Evolutionary conservation across 2,113 vertebrate species (phyloP).

Genomic region (Atractosteus spatula): DNA sequence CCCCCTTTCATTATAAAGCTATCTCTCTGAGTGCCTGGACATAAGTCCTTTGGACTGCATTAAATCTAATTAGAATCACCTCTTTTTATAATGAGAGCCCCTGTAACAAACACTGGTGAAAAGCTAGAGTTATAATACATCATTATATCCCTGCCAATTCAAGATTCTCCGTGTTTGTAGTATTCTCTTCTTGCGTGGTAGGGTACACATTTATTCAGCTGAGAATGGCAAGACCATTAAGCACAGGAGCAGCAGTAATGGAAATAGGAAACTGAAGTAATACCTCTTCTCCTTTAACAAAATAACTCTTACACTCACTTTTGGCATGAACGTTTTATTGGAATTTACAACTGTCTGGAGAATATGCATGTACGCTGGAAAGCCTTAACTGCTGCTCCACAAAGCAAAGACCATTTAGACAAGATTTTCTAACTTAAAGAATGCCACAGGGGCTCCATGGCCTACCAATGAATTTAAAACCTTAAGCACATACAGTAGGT

Average conservation of each 20-base stretch:
- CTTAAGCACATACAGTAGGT: no score
- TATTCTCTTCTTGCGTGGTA: slow-evolving; percentile 40
- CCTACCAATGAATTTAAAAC: neutral
- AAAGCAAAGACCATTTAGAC: slow-evolving; percentile 51
- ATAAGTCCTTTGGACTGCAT: slow-evolving; percentile 47
- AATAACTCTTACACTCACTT: slow-evolving; percentile 59
- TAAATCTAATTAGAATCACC: slow-evolving; percentile 53
- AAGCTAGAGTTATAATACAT: slow-evolving; percentile 50
- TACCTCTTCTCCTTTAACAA: slow-evolving; percentile 50
- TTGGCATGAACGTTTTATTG: slow-evolving; percentile 58
- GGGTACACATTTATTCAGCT: slow-evolving; percentile 58
- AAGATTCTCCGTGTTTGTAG: slow-evolving; percentile 48
- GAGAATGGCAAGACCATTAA: slow-evolving; percentile 57
- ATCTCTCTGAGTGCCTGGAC: slow-evolving; percentile 34
- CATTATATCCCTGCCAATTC: slow-evolving; percentile 58
- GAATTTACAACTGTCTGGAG: slow-evolving; percentile 60
- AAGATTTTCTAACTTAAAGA: slow-evolving; percentile 31
- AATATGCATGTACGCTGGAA: slow-evolving; percentile 44
- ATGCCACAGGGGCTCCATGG: slow-evolving; percentile 11
- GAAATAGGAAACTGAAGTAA: slow-evolving; percentile 52
- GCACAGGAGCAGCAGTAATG: slow-evolving; percentile 49
- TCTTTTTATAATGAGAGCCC: slow-evolving; percentile 55
- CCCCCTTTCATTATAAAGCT: slow-evolving; percentile 42
- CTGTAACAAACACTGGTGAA: slow-evolving; percentile 39
- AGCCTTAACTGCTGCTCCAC: slow-evolving; percentile 47